Conservation (phyloP, 2,888 invertebrate genomes). For the Anodontia alba region DNA sequence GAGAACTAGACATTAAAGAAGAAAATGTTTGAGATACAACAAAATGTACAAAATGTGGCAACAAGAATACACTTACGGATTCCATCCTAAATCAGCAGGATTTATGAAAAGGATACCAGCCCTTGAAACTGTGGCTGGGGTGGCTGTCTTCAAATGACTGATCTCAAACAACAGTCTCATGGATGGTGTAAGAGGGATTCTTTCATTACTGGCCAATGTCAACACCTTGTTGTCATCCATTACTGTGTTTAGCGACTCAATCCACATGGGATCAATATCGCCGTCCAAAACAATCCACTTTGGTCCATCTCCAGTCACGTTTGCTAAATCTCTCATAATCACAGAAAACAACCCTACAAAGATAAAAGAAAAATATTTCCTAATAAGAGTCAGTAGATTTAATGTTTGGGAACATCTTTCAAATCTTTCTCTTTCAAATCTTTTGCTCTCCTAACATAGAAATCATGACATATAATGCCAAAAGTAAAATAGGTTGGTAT, state of each 20-base stretch:
- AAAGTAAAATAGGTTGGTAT: too few species aligned
- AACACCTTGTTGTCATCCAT: conserved; percentile 99
- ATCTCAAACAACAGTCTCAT: conserved; percentile 99
- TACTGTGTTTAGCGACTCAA: conserved; percentile 98
- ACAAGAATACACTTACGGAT: conserved; percentile 94
- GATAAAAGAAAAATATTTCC: not conserved
- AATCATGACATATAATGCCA: too few species aligned
- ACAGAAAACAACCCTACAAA: conserved; percentile 93
- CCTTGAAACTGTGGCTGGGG: conserved; percentile 98
- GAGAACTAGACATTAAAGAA: too few species aligned
- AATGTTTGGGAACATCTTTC: too few species aligned
- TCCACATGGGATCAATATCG: conserved; percentile 99
- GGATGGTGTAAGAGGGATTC: conserved; percentile 95
- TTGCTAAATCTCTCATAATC: conserved; percentile 98
- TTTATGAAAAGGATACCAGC: conserved; percentile 98
- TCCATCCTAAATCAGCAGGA: conserved; percentile 97
- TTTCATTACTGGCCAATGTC: conserved; percentile 97
- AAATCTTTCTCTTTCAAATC: too few species aligned
- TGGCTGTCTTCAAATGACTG: conserved; percentile 96
- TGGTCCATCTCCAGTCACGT: conserved; percentile 90
- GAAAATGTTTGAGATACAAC: too few species aligned
- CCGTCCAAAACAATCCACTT: conserved; percentile 99
- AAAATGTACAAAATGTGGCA: too few species aligned
- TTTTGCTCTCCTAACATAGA: too few species aligned
- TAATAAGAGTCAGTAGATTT: too few species aligned